Evolutionary conservation across 2,888 invertebrate species (phyloP).

Genomic region (Parapristionchus giblindavisi): DNA sequence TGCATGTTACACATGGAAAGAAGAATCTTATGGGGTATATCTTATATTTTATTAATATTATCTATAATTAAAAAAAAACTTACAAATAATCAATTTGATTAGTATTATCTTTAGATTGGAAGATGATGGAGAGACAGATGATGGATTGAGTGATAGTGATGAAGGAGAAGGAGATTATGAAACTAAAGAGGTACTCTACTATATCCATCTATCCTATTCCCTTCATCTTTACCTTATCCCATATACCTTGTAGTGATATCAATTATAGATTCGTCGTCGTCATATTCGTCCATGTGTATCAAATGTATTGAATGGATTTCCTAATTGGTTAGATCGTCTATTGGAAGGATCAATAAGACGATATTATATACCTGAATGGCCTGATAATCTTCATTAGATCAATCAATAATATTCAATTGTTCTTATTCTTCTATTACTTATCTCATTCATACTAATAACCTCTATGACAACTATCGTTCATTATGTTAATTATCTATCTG

Average conservation of each 20-base stretch:
- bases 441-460: no score
- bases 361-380: slow-evolving; percentile 97
- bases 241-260: neutral
- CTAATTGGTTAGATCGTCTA: slow-evolving; percentile 94
- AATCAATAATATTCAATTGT: no score
- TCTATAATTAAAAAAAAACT: no score
- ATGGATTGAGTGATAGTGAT: slow-evolving; percentile 39
- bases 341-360: slow-evolving; percentile 95
- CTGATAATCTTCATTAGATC: slow-evolving; percentile 72
- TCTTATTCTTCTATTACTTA: neutral
- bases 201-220: neutral
- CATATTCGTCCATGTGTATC: slow-evolving; percentile 65
- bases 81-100: no score
- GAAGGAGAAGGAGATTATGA: slow-evolving; percentile 26
- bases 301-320: slow-evolving; percentile 87
- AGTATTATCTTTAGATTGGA: slow-evolving; percentile 54
- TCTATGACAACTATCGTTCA: no score
- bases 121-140: slow-evolving; percentile 45
- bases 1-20: slow-evolving; percentile 76
- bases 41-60: neutral
- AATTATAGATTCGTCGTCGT: neutral
- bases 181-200: neutral
- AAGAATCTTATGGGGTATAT: slow-evolving; percentile 35
- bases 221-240: neutral
- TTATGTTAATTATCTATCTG: no score